Conservation (phyloP, 2,888 invertebrate species). For the Gasteruption jaculator region DNA sequence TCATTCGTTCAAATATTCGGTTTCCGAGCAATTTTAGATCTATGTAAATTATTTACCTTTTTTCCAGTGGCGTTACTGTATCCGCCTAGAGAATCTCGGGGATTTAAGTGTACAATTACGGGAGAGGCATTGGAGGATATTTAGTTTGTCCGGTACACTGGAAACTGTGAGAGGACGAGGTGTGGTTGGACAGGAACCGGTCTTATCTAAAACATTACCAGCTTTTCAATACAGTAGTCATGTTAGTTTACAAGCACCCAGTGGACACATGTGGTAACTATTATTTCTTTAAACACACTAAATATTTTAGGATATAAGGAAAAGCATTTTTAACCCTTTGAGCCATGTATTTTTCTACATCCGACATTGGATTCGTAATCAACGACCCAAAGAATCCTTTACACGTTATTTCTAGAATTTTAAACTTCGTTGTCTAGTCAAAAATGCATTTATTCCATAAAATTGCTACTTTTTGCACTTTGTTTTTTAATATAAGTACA, state of each 20-base stretch:
- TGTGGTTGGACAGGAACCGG: constrained; percentile 97
- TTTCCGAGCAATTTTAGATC: neutral
- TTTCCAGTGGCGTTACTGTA: constrained; percentile 92
- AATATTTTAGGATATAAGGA: no score
- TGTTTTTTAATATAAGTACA: no score
- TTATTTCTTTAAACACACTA: no score
- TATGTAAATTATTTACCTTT: constrained; percentile 15
- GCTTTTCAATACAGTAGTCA: constrained; percentile 98
- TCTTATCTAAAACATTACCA: constrained; percentile 79
- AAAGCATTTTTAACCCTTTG: no score
- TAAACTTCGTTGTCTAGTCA: no score
- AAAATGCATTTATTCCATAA: no score
- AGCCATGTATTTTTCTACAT: no score
- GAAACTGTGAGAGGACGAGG: constrained; percentile 93
- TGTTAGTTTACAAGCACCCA: constrained; percentile 93
- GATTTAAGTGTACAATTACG: constrained; percentile 84
- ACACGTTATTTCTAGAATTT: no score
- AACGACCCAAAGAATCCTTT: no score
- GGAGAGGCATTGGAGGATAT: constrained; percentile 98
- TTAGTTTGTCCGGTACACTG: constrained; percentile 87
- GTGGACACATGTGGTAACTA: constrained; percentile 98
- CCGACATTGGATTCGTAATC: no score
- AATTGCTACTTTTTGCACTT: no score
- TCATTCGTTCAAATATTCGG: constrained; percentile 5
- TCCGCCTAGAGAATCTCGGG: constrained; percentile 91